phyloP scores from a whole-genome alignment of 2,797 vertebrate genomes.

The Dallia pectoralis region DNA sequence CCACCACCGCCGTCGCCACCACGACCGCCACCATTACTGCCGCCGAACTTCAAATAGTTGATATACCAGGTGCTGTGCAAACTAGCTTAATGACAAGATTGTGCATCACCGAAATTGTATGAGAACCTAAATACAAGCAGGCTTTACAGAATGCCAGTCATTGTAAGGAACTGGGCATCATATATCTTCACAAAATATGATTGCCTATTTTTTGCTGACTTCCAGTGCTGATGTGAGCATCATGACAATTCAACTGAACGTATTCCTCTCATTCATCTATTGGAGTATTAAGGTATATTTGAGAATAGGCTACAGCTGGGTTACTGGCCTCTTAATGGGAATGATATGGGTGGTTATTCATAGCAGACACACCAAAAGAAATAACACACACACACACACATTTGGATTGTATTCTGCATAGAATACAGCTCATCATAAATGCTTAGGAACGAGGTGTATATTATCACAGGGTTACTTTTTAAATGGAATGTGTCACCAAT shows the following conservation, averaged over 20 bases:
- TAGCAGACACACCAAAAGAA: constrained; percentile 19
- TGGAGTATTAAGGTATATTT: constrained; percentile 38
- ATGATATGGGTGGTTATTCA: constrained; percentile 37
- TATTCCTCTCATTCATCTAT: constrained; percentile 38
- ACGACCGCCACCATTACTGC: no score
- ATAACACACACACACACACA: constrained; percentile 18
- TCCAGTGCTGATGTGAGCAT: constrained; percentile 24
- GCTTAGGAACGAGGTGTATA: constrained; percentile 31
- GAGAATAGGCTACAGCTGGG: constrained; percentile 15
- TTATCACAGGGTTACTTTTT: constrained; percentile 32
- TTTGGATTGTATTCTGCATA: constrained; percentile 31
- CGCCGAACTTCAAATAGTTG: no score
- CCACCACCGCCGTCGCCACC: no score
- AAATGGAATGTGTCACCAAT: constrained; percentile 34
- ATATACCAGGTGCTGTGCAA: no score
- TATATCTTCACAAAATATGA: constrained; percentile 29
- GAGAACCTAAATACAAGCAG: constrained; percentile 23
- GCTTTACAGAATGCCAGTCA: constrained; percentile 9
- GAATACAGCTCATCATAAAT: constrained; percentile 35
- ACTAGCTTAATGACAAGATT: no score
- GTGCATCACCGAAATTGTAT: constrained; percentile 21
- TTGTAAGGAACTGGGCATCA: constrained; percentile 25
- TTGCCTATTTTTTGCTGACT: constrained; percentile 14
- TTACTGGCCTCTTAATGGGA: constrained; percentile 41
- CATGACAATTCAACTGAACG: constrained; percentile 32